A percentile compares a stretch with the other conserved stretches of the same genome.
These are phyloP conservation scores for Pyrocoelia pectoralis DNA, from an alignment of 2,888 invertebrate genomes.

Conservation along the genomic window DNA sequence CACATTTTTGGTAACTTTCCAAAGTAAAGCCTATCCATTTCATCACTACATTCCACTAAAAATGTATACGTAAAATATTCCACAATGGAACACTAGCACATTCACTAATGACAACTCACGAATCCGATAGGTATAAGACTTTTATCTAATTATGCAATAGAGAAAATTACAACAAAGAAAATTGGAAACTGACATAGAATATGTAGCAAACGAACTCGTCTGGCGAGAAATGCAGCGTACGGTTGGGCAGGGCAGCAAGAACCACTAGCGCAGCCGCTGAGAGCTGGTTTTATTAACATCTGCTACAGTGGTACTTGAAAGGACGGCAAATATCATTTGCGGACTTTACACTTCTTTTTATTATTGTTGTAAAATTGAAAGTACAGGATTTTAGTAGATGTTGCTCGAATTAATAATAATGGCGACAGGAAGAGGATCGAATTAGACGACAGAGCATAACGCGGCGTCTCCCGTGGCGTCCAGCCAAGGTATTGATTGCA, in stretches of 20 bases:
- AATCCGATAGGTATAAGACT: slow-evolving; percentile 12
- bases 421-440: slow-evolving; percentile 15
- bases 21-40: slow-evolving; percentile 13
- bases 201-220: slow-evolving; percentile 47
- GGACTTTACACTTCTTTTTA: slow-evolving; percentile 12
- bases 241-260: slow-evolving; percentile 55
- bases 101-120: slow-evolving; percentile 29
- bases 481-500: slow-evolving; percentile 39
- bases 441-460: slow-evolving; percentile 15
- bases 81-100: slow-evolving; percentile 29
- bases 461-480: slow-evolving; percentile 26
- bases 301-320: slow-evolving; percentile 32
- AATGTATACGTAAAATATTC: slow-evolving; percentile 21
- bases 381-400: not conserved
- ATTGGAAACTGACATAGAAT: slow-evolving; percentile 44
- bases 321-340: slow-evolving; percentile 25
- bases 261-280: slow-evolving; percentile 48
- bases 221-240: slow-evolving; percentile 53
- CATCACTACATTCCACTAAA: slow-evolving; percentile 27
- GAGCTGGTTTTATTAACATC: slow-evolving; percentile 37
- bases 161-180: slow-evolving; percentile 45
- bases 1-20: not conserved
- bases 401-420: not conserved
- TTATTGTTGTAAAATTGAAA: slow-evolving; percentile 13
- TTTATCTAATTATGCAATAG: slow-evolving; percentile 5